These are phyloP conservation scores for Margarornis squamiger DNA, from an alignment of 2,797 vertebrate genomes.

Conservation along the genomic window DNA sequence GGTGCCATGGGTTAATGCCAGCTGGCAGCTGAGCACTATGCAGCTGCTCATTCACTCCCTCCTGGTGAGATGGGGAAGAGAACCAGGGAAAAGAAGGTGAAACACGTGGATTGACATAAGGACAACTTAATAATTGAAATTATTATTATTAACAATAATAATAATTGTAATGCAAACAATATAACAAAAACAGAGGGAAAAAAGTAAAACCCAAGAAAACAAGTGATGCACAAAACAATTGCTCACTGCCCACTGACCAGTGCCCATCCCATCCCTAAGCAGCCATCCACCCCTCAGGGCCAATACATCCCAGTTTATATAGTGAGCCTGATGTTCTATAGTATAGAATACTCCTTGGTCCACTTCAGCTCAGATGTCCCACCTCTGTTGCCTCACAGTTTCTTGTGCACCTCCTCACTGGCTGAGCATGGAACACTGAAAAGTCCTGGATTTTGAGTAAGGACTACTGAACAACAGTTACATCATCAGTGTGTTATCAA, in stretches of 20 bases:
- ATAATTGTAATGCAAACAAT: not conserved
- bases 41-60: not conserved
- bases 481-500: not conserved
- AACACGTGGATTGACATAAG: not conserved
- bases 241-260: not conserved
- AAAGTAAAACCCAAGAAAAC: not conserved
- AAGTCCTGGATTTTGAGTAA: not conserved
- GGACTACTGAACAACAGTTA: not conserved
- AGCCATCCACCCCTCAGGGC: not conserved
- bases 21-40: not conserved
- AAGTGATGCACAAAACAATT: not conserved
- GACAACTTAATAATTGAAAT: not conserved
- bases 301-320: not conserved
- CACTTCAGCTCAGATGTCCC: not conserved
- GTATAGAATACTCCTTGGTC: not conserved
- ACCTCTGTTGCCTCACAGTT: not conserved
- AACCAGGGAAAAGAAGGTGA: not conserved
- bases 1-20: not conserved
- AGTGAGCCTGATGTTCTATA: accelerated
- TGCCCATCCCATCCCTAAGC: not conserved
- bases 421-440: not conserved
- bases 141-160: not conserved
- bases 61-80: not conserved
- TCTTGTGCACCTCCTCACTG: not conserved
- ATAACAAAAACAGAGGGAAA: not conserved